phyloP scores from a whole-genome alignment of 2,888 invertebrate genomes.

The Polymixis flavicincta region DNA sequence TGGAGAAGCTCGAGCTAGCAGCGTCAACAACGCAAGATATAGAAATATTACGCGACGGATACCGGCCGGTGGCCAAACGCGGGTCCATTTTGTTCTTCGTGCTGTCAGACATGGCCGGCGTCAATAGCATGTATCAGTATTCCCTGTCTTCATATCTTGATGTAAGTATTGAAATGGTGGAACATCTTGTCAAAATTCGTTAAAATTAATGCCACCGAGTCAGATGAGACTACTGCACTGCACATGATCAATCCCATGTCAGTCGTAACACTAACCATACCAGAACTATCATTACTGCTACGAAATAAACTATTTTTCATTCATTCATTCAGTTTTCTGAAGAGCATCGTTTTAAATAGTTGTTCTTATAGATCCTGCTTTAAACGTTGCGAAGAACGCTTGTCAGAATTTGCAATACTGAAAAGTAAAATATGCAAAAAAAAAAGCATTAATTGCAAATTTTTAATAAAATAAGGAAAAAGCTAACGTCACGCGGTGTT shows the following conservation, averaged over 20 bases:
- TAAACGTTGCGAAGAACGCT: background rate
- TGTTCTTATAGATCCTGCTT: background rate
- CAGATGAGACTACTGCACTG: background rate
- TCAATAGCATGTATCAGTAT: slow-evolving; percentile 98
- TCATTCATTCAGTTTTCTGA: too few species aligned
- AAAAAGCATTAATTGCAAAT: background rate
- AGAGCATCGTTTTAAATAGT: background rate
- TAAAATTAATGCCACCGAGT: background rate
- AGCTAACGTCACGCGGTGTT: slow-evolving; percentile 83
- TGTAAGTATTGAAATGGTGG: slow-evolving; percentile 72
- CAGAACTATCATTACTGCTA: too few species aligned
- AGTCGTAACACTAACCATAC: too few species aligned
- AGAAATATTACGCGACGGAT: slow-evolving; percentile 95
- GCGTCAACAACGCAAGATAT: slow-evolving; percentile 95
- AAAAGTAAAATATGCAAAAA: background rate
- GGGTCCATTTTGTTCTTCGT: slow-evolving; percentile 98
- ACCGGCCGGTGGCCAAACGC: slow-evolving; percentile 95
- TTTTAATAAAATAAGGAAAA: slow-evolving; percentile 64
- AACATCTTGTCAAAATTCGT: background rate
- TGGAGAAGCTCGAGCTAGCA: slow-evolving; percentile 94
- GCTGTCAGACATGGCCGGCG: slow-evolving; percentile 96
- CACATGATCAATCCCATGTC: too few species aligned
- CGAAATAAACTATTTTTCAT: too few species aligned
- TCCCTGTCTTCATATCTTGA: slow-evolving; percentile 96
- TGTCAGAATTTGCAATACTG: background rate